Conservation (phyloP, 2,113 vertebrate species). For the Eolophus roseicapilla region DNA sequence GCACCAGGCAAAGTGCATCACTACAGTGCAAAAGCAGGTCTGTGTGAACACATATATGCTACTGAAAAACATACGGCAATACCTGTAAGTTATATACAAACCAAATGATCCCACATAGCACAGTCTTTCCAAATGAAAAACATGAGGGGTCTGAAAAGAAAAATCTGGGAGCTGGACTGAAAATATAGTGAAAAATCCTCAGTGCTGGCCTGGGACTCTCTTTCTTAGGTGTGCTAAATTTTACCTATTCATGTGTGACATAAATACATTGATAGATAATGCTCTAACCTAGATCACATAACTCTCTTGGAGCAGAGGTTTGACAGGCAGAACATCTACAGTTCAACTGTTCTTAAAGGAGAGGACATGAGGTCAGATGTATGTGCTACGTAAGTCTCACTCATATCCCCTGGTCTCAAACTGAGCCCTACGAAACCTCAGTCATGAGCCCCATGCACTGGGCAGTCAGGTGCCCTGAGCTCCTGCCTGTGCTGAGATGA, state of each 20-base stretch:
- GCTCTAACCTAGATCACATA: neutral
- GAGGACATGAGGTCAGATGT: neutral
- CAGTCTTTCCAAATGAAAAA: neutral
- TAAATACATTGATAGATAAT: neutral
- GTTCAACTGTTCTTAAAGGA: neutral
- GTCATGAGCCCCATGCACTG: accelerated
- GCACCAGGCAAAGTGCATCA: neutral
- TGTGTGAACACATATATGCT: neutral
- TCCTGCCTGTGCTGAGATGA: neutral
- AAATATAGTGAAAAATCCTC: neutral
- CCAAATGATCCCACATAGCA: neutral
- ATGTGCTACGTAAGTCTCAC: neutral
- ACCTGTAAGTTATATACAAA: neutral
- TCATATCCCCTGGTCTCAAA: neutral
- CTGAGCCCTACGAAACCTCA: accelerated
- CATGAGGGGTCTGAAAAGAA: neutral
- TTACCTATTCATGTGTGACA: neutral
- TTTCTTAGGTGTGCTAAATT: neutral
- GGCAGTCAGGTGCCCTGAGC: neutral
- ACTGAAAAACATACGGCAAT: neutral
- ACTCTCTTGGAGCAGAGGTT: neutral
- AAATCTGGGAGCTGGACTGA: neutral
- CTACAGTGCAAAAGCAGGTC: neutral
- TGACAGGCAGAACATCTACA: neutral
- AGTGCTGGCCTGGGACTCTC: neutral